A percentile compares a stretch with the other conserved stretches of the same genome.
Evolutionary conservation across 2,888 invertebrate species (phyloP).

Genomic region (Orthonevra nobilis): DNA sequence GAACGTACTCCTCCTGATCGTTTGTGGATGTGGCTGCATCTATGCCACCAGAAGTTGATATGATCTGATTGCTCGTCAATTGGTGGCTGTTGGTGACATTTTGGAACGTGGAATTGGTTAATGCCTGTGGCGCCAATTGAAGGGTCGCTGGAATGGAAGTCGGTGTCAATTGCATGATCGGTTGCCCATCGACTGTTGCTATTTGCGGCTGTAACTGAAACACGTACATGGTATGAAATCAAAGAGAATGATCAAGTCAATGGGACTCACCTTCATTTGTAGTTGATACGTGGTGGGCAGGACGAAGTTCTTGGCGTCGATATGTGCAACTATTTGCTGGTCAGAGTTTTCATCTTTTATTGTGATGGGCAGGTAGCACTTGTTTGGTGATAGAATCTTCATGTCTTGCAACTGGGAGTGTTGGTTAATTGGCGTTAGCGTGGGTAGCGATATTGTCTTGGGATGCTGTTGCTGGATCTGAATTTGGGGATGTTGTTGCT

Average conservation of each 20-base stretch:
- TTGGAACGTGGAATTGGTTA: constrained; percentile 74
- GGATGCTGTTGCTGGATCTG: constrained; percentile 70
- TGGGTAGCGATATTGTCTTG: constrained; percentile 69
- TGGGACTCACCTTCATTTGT: constrained; percentile 79
- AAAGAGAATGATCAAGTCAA: not conserved
- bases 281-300: constrained; percentile 79
- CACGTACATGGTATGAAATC: constrained; percentile 2
- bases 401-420: constrained; percentile 68
- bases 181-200: constrained; percentile 79
- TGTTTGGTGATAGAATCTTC: constrained; percentile 77
- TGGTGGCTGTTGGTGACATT: constrained; percentile 29
- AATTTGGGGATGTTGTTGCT: constrained; percentile 59
- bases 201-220: constrained; percentile 78
- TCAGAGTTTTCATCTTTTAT: constrained; percentile 79
- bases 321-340: constrained; percentile 80
- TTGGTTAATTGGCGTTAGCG: constrained; percentile 68
- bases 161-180: constrained; percentile 79
- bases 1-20: constrained; percentile 70
- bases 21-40: constrained; percentile 74
- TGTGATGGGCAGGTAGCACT: constrained; percentile 79
- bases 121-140: constrained; percentile 76
- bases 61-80: constrained; percentile 47
- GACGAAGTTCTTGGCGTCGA: constrained; percentile 79
- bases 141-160: constrained; percentile 79
- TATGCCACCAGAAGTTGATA: constrained; percentile 66